Evolutionary conservation across 2,797 vertebrate genomes (phyloP), one percentile per base, ranked within the genome.

Genomic region (Denticeps clupeoides): DNA sequence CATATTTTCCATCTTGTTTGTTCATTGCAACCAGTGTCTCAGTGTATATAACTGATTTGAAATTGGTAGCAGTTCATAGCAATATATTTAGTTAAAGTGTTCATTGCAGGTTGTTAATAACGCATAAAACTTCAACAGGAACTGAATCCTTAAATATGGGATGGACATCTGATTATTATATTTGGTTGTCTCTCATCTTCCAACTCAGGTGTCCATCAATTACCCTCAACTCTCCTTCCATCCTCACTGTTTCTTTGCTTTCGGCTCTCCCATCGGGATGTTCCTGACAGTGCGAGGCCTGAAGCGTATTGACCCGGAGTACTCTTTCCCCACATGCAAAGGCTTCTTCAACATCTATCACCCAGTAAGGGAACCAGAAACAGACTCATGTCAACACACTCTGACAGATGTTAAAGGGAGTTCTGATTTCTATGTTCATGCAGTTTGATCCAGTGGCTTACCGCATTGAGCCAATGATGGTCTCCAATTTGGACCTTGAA

Each of bases 281-380:
- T 99, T 97, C 18, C 83, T 99, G 56, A 98, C 90, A 0, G 94
- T 98, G 18, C 83, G 94, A 16, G 95, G 94, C 1, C 82, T 98
- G 10, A 95, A 96, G 73, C 83, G 77, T 46, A 93, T 99, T 3
- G 83, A 97, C 77, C 91, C 91, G 0, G 86, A 79, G 64, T 98
- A 98, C 79, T 82, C 74, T 60, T 89, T 99, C 58, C 93, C 95
- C 49, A 97, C 91, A 38, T 98, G 95, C 82, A 89, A 89, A 64
- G 87, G 88, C 64, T 97, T 99, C 85, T 97, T 94, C 76, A 97
- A 99, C 80, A 89, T 99, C 78, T 98, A 93, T 69, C 95, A 99
- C 64, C 95, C 95, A 0, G 94, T 97, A 77, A 32, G 13, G 35
- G 7, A 4, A 11, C 35, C n/a, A 24, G 25, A 4, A 8, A 25